phyloP scores from a whole-genome alignment of 2,797 vertebrate genomes.

The Percopsis omiscomaycus region DNA sequence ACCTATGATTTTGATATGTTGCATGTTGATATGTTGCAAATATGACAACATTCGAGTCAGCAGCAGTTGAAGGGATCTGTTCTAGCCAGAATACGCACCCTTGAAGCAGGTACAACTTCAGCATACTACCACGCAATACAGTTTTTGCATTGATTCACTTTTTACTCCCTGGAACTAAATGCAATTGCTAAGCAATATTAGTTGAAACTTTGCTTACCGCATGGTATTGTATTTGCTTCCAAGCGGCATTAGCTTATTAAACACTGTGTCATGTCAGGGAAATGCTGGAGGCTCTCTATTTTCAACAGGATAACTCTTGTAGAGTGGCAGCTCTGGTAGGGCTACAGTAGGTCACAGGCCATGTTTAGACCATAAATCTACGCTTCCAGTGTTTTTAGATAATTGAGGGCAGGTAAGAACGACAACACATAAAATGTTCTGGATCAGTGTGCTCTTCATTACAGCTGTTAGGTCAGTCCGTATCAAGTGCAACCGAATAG shows the following conservation, averaged over 20 bases:
- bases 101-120: no score
- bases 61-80: no score
- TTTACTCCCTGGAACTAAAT: slow-evolving; percentile 6
- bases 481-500: no score
- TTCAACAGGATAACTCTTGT: slow-evolving; percentile 42
- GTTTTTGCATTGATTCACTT: background rate
- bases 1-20: no score
- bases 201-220: slow-evolving; percentile 26
- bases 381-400: slow-evolving; percentile 53
- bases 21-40: no score
- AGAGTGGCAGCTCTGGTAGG: slow-evolving; percentile 46
- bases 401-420: slow-evolving; percentile 52
- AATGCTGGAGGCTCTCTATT: slow-evolving; percentile 19
- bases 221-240: slow-evolving; percentile 45
- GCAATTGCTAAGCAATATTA: slow-evolving; percentile 35
- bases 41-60: no score
- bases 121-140: no score
- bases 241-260: slow-evolving; percentile 63
- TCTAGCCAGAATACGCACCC: no score
- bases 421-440: slow-evolving; percentile 16
- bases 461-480: no score
- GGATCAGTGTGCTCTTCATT: no score
- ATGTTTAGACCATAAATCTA: slow-evolving; percentile 49
- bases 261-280: slow-evolving; percentile 28
- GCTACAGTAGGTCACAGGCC: slow-evolving; percentile 29